Evolutionary conservation across 2,888 invertebrate species (phyloP), one percentile per base, ranked within the genome.

Genomic region (Apamea anceps): DNA sequence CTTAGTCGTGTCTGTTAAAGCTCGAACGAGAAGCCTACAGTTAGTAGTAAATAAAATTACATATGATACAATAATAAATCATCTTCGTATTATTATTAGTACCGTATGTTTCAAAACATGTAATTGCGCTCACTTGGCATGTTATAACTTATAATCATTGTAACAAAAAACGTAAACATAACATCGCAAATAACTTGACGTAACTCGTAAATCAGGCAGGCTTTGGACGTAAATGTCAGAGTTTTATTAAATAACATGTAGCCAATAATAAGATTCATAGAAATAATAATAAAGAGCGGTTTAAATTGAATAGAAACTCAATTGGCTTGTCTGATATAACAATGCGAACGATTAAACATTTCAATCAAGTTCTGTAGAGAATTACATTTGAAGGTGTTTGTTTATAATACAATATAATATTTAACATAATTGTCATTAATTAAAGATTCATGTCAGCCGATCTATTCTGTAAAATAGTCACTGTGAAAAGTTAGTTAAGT

Each of bases 111-210:
- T 13, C 79, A 75, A 81, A 67, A 63, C 51, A 45, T 32, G 32
- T 15, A 8, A 72, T 25, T 72, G 72, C 70, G 79, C 70, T 72
- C 21, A 79, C 78, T 79, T 72, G 70, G 75, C 81, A 80, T 73
- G 65, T 82, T 48, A 76, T 62, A 76, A 77, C 65, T 82, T 48
- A 76, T 67, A 77, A 81, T 67, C 68, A 78, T 77, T 74, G 79
- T 63, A 81, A 79, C 77, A 82, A 82, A 86, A 85, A 82, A 68
- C 66, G 48, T 78, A 82, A 86, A 84, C 88, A 89, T 62, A 65
- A 82, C 67, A 65, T 65, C 10, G 54, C 72, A 87, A 77, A 83
- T 84, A 82, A 60, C 74, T 83, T 83, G 32, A 75, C 68, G 76
- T 78, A 65, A 78, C 75, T 60, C 78, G 25, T 83, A 86, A 88